Percentiles rank a stretch among this genome's conserved stretches.
These are phyloP conservation scores for Ischnus inquisitorius DNA, from an alignment of 2,888 invertebrate species.

Conservation along the genomic window DNA sequence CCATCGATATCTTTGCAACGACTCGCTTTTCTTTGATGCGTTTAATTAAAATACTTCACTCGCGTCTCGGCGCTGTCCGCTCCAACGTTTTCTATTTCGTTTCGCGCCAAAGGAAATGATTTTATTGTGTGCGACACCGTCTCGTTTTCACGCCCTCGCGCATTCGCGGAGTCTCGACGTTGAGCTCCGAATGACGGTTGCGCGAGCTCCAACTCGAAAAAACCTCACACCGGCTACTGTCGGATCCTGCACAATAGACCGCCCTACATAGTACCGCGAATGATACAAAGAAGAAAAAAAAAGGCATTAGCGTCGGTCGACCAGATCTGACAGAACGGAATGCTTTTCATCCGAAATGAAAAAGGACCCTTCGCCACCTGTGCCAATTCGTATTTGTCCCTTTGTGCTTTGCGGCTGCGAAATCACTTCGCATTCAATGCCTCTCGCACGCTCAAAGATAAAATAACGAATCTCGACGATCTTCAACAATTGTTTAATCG, in stretches of 20 bases:
- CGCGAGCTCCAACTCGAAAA: constrained; percentile 19
- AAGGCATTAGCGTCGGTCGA: constrained; percentile 12
- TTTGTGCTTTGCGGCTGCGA: neutral
- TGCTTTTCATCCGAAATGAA: constrained; percentile 28
- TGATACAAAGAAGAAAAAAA: constrained; percentile 3
- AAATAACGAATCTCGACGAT: no score
- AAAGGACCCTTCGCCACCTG: constrained; percentile 9
- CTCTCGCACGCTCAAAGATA: neutral
- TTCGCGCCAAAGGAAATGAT: constrained; percentile 43
- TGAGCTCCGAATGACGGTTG: constrained; percentile 18
- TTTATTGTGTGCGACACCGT: constrained; percentile 6
- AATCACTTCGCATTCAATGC: neutral
- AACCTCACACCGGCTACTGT: constrained; percentile 13
- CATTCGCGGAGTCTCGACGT: neutral
- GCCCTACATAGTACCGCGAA: neutral
- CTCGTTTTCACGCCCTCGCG: constrained; percentile 22
- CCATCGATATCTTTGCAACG: neutral
- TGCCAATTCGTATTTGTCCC: neutral
- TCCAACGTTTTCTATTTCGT: neutral
- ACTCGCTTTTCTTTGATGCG: constrained; percentile 23
- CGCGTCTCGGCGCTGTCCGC: neutral
- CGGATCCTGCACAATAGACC: neutral
- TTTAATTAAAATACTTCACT: constrained; percentile 37
- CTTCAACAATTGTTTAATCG: no score
- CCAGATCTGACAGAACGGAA: neutral